Conservation (phyloP, 2,888 invertebrate genomes). For the Leptothorax acervorum region DNA sequence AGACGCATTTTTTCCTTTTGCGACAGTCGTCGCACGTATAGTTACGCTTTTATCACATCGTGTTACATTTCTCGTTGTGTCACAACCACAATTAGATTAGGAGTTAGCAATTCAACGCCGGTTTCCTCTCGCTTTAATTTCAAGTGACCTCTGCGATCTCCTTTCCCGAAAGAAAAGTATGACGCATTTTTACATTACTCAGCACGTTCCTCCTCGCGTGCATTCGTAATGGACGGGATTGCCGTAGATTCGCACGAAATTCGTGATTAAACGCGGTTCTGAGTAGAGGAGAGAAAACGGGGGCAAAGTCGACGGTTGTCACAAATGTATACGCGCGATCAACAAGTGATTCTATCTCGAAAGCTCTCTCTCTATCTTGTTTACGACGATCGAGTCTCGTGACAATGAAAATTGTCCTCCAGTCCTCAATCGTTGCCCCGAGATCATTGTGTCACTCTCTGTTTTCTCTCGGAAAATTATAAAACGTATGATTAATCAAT, state of each 20-base stretch:
- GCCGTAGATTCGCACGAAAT: neutral
- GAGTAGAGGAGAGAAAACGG: neutral
- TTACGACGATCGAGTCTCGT: neutral
- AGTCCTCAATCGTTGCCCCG: neutral
- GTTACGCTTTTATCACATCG: neutral
- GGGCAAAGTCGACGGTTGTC: constrained; percentile 6
- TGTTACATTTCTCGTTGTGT: neutral
- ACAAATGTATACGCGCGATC: constrained; percentile 4
- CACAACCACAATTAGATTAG: neutral
- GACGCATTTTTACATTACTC: neutral
- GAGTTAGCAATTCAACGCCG: neutral
- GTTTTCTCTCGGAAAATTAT: neutral
- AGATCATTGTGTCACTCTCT: neutral
- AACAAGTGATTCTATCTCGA: constrained; percentile 29
- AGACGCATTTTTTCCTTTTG: neutral
- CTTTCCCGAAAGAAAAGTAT: neutral
- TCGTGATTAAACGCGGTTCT: neutral
- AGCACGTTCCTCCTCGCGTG: neutral
- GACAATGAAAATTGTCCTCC: neutral
- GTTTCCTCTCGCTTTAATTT: neutral
- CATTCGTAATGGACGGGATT: neutral
- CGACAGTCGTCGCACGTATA: neutral
- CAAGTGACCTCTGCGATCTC: neutral
- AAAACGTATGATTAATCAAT: neutral
- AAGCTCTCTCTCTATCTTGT: neutral